Evolutionary conservation across 2,888 invertebrate genomes (phyloP), one percentile per base, ranked within the genome.

Genomic region (Platerodrilus igneus): DNA sequence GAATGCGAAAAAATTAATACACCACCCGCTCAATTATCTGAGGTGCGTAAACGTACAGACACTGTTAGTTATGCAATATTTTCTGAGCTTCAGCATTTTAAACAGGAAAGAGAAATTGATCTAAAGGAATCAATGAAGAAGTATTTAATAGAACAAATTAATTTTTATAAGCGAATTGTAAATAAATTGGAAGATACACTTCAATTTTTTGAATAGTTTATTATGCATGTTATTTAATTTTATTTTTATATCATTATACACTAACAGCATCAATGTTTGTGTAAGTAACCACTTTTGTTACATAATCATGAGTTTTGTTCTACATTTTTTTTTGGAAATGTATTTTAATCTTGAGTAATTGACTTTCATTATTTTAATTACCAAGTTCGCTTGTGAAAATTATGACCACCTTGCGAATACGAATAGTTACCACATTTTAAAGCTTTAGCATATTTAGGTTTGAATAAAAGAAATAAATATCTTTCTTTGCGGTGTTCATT

Each of bases 71-170:
- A 94, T 64, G 84, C 92, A 2, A 79, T 93, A 44, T 78, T 96
- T 64, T 94, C 96, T 36, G 97, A 99, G 75, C 83, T 96, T 55
- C 84, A 86, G 55, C 92, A 96, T 67, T 95, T 97, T 65, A 91
- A 93, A 63, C 69, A 75, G 15, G 92, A 94, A 62, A 76, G 93
- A 51, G 85, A 89, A 27, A 76, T 76, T 22, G 94, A 97, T 70
- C 77, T 93, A 54, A 89, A 86, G 60, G 74, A 77, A 37, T 83
- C 91, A 30, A 86, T 96, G 78, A 86, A 87, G 62, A 78, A 76
- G 45, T 95, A 90, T 66, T 75, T 97, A 41, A 76, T 73, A 48
- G 88, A 90, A 58, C 96, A 97, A 72, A 89, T 96, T 19, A 76
- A 76, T 35, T 97, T 96, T 72, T 95, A 96, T 72, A 84, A 87